A percentile compares a stretch with the other conserved stretches of the same genome.
phyloP scores from a whole-genome alignment of 2,888 invertebrate genomes.

The Eulithis prunata region DNA sequence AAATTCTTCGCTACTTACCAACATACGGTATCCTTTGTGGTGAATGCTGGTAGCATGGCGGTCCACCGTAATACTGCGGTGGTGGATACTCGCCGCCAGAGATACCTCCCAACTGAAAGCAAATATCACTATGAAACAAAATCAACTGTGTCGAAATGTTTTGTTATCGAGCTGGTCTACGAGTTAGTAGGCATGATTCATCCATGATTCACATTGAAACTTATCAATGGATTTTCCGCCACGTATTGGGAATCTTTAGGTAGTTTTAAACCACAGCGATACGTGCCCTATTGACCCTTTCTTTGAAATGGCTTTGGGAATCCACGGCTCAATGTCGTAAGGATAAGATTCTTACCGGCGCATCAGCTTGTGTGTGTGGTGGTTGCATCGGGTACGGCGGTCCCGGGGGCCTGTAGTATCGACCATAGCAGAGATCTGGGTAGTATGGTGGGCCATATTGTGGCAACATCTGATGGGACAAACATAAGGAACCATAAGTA shows the following conservation, averaged over 20 bases:
- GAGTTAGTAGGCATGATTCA: slow-evolving; percentile 6
- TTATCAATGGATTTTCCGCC: not conserved
- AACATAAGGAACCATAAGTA: slow-evolving; percentile 9
- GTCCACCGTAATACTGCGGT: slow-evolving; percentile 79
- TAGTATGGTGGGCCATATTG: slow-evolving; percentile 78
- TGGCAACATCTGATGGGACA: slow-evolving; percentile 67
- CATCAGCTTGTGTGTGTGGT: slow-evolving; percentile 66
- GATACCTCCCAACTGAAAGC: slow-evolving; percentile 76
- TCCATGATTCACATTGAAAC: slow-evolving; percentile 18
- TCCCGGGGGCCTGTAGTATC: slow-evolving; percentile 77
- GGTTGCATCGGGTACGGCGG: slow-evolving; percentile 82
- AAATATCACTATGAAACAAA: slow-evolving; percentile 17
- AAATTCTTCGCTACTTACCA: slow-evolving; percentile 71
- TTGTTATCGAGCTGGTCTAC: not conserved
- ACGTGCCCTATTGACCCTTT: not conserved
- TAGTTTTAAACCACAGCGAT: too few species aligned
- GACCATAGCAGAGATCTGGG: slow-evolving; percentile 77
- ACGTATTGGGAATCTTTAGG: too few species aligned
- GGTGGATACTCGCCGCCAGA: slow-evolving; percentile 75
- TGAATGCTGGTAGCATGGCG: slow-evolving; percentile 83
- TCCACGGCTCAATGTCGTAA: not conserved
- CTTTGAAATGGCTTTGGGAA: not conserved
- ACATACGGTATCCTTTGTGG: slow-evolving; percentile 87
- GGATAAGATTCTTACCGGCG: slow-evolving; percentile 58
- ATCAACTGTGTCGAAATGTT: not conserved